Evolutionary conservation across 2,888 invertebrate genomes (phyloP).

Genomic region (Calliscelio sp.): DNA sequence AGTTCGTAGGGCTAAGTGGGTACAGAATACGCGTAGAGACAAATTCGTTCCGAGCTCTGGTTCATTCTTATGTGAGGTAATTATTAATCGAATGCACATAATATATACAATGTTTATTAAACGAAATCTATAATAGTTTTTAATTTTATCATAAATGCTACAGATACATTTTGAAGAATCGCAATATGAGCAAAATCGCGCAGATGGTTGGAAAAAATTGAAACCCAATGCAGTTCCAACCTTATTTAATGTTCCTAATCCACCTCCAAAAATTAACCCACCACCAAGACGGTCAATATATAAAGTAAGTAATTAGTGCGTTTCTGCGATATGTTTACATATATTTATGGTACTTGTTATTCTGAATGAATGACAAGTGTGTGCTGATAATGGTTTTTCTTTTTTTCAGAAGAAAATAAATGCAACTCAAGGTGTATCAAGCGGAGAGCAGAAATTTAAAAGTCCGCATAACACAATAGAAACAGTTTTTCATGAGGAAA

Average conservation of each 20-base stretch:
- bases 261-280: neutral
- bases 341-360: too few relatives aligned
- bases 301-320: neutral
- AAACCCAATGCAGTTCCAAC: constrained; percentile 9
- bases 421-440: too few relatives aligned
- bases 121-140: neutral
- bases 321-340: too few relatives aligned
- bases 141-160: neutral
- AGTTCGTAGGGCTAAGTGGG: constrained; percentile 13
- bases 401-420: too few relatives aligned
- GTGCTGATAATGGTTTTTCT: too few relatives aligned
- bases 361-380: too few relatives aligned
- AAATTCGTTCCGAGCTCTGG: neutral
- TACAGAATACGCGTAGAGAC: constrained; percentile 29
- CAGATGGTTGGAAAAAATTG: constrained; percentile 1
- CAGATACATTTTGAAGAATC: constrained; percentile 3
- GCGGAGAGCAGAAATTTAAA: too few relatives aligned
- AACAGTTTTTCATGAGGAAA: too few relatives aligned
- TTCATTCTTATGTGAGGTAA: constrained; percentile 25
- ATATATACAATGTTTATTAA: neutral
- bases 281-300: neutral
- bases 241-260: constrained; percentile 2
- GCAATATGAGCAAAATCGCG: constrained; percentile 9
- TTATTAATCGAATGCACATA: neutral
- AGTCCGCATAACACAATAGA: too few relatives aligned